Conservation (phyloP, 2,888 invertebrate species). For the Drosophila affinis region DNA sequence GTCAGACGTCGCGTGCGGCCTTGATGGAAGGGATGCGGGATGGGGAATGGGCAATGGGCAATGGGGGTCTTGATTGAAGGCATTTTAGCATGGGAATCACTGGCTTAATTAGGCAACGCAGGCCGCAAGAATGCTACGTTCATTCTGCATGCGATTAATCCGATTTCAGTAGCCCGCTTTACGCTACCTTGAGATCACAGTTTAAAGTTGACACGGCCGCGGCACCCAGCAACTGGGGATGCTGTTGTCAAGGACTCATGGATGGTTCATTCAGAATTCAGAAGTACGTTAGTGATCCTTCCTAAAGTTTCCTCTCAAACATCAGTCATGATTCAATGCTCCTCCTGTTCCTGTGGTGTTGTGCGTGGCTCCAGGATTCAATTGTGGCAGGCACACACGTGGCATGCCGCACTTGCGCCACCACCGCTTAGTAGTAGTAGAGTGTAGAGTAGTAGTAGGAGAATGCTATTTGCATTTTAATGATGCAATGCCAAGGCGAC, state of each 20-base stretch:
- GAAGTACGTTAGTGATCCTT: not conserved
- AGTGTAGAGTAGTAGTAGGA: not conserved
- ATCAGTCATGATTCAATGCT: not conserved
- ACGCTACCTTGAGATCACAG: too few relatives aligned
- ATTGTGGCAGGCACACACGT: conserved; percentile 26
- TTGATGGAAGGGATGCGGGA: conserved; percentile 16
- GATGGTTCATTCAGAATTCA: too few relatives aligned
- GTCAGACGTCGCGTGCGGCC: conserved; percentile 39
- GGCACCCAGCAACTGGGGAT: too few relatives aligned
- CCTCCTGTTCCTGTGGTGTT: not conserved
- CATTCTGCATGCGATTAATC: too few relatives aligned
- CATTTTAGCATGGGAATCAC: conserved; percentile 65
- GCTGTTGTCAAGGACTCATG: too few relatives aligned
- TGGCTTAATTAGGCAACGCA: conserved; percentile 48
- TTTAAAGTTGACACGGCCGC: too few relatives aligned
- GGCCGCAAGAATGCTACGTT: too few relatives aligned
- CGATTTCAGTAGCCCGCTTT: too few relatives aligned
- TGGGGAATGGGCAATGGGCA: conserved; percentile 4
- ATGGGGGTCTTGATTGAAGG: conserved; percentile 61
- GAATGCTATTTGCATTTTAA: conserved; percentile 63
- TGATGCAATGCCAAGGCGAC: conserved; percentile 41
- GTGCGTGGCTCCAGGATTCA: not conserved
- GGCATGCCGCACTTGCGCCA: conserved; percentile 17
- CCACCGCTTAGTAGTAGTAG: conserved; percentile 17
- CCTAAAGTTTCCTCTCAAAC: not conserved